Evolutionary conservation across 2,888 invertebrate genomes (phyloP).

Genomic region (Mesorhabditis spiculigera): DNA sequence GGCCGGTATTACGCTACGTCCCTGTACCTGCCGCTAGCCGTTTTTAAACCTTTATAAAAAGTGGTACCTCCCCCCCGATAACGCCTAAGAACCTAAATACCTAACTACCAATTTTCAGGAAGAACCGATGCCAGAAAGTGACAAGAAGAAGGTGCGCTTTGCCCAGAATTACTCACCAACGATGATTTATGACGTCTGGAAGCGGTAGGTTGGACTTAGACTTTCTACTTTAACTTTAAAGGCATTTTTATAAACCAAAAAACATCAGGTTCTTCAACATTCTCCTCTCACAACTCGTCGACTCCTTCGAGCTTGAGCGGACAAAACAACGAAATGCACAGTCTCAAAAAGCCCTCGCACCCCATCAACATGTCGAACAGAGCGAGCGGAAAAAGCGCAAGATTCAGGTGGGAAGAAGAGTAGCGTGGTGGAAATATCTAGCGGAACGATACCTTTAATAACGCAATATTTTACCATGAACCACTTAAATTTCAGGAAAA

Average conservation of each 20-base stretch:
- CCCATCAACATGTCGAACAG: conserved; percentile 54
- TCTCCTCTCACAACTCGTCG: conserved; percentile 48
- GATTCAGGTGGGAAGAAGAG: conserved; percentile 23
- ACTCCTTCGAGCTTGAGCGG: conserved; percentile 54
- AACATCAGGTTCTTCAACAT: conserved; percentile 41
- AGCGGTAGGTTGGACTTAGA: conserved; percentile 19
- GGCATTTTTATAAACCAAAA: too few relatives aligned
- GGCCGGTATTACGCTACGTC: too few relatives aligned
- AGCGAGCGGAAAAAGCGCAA: conserved; percentile 45
- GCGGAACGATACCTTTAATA: too few relatives aligned
- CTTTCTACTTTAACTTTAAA: not conserved
- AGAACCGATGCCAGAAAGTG: conserved; percentile 26
- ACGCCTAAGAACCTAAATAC: too few relatives aligned
- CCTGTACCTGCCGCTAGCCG: too few relatives aligned
- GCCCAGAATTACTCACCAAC: conserved; percentile 45
- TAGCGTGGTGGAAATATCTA: not conserved
- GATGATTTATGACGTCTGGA: conserved; percentile 49
- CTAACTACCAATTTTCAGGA: conserved; percentile 23
- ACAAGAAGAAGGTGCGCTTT: conserved; percentile 48
- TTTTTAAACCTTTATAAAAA: too few relatives aligned
- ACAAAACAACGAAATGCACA: conserved; percentile 47
- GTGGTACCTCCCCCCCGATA: too few relatives aligned
- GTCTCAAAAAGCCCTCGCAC: conserved; percentile 53
- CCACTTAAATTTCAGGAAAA: conserved; percentile 38
- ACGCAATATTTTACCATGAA: not conserved